Conservation (phyloP, 2,113 vertebrate species). For the Agelaius phoeniceus region DNA sequence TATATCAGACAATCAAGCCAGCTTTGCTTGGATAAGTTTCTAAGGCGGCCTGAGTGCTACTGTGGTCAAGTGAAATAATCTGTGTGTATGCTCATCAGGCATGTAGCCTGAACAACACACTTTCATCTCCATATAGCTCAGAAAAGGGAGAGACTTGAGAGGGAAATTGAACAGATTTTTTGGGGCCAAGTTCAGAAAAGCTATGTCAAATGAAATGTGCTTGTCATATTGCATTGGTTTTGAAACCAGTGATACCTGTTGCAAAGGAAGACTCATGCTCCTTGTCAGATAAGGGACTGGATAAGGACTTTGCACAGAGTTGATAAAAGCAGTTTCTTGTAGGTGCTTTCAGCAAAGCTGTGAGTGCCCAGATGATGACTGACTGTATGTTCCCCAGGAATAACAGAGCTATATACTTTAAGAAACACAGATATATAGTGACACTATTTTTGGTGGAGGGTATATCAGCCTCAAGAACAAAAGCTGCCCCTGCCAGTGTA, state of each 20-base stretch:
- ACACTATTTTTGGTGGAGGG: not conserved
- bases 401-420: not conserved
- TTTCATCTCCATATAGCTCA: not conserved
- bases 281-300: not conserved
- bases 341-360: not conserved
- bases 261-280: not conserved
- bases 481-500: not conserved
- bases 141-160: not conserved
- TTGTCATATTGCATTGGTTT: not conserved
- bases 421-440: not conserved
- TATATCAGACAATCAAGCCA: not conserved
- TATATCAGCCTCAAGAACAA: not conserved
- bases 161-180: not conserved
- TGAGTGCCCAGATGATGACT: not conserved
- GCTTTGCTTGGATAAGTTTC: not conserved
- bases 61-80: not conserved
- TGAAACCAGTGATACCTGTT: not conserved
- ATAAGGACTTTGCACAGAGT: not conserved
- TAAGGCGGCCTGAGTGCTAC: not conserved
- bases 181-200: not conserved
- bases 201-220: not conserved
- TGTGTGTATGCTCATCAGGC: not conserved
- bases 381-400: not conserved
- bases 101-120: not conserved
- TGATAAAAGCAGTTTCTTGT: not conserved